These are phyloP conservation scores for Calyptommatus sinebrachiatus DNA, from an alignment of 2,113 vertebrate species.

Conservation along the genomic window DNA sequence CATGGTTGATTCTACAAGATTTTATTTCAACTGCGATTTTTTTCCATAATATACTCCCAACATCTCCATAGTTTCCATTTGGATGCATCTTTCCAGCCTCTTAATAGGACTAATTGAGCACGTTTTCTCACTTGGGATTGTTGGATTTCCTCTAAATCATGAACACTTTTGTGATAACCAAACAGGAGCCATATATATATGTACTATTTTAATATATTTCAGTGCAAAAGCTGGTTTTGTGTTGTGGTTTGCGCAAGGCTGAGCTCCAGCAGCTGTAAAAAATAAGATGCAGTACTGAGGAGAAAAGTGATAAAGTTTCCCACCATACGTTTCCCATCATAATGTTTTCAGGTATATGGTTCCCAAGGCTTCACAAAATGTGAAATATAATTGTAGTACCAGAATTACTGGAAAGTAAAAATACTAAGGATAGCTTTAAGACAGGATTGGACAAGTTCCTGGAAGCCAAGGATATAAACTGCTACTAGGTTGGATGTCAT, in stretches of 20 bases:
- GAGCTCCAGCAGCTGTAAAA: not conserved
- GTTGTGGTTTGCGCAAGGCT: not conserved
- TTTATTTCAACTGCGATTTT: too few species aligned
- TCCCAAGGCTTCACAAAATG: not conserved
- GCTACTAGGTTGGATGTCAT: too few species aligned
- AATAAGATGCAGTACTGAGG: not conserved
- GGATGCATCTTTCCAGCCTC: too few species aligned
- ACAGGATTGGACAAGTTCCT: too few species aligned
- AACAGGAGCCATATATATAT: not conserved
- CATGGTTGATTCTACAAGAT: too few species aligned
- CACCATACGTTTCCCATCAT: not conserved
- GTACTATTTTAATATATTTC: not conserved
- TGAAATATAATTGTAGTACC: not conserved
- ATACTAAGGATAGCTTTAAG: not conserved
- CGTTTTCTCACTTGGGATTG: too few species aligned
- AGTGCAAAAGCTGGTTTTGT: not conserved
- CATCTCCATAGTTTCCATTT: too few species aligned
- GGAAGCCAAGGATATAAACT: too few species aligned
- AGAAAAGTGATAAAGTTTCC: not conserved
- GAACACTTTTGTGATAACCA: not conserved
- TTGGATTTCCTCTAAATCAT: not conserved
- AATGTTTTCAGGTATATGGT: not conserved
- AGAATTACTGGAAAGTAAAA: not conserved
- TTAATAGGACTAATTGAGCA: too few species aligned
- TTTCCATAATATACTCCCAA: too few species aligned